Percentiles rank a stretch among this genome's conserved stretches.
Conservation (phyloP, 2,888 invertebrate genomes). For the Drosophila fungiperda region DNA sequence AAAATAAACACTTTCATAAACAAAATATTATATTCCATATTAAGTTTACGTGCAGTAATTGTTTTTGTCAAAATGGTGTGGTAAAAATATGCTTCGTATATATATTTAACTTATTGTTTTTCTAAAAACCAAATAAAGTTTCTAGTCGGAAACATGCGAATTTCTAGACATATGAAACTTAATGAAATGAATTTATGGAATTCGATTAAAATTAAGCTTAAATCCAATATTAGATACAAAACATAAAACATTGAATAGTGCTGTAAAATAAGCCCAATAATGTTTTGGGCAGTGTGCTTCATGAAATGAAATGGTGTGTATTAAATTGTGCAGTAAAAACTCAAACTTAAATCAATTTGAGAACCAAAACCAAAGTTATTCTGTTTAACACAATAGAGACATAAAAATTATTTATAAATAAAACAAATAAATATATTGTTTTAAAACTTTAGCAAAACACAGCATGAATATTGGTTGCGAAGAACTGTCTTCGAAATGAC, state of each 20-base stretch:
- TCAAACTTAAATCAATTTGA: background rate
- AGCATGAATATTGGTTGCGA: slow-evolving; percentile 70
- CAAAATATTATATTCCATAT: slow-evolving; percentile 6
- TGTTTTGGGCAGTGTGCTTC: slow-evolving; percentile 40
- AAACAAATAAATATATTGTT: slow-evolving; percentile 25
- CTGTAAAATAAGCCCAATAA: slow-evolving; percentile 5
- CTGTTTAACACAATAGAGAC: slow-evolving; percentile 33
- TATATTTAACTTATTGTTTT: slow-evolving; percentile 23
- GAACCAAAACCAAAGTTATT: slow-evolving; percentile 40
- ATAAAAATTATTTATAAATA: slow-evolving; percentile 6
- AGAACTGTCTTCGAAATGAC: slow-evolving; percentile 26
- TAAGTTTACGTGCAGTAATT: slow-evolving; percentile 21
- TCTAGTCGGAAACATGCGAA: slow-evolving; percentile 56
- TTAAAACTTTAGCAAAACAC: slow-evolving; percentile 77
- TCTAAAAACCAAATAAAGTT: slow-evolving; percentile 17
- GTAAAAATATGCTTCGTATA: slow-evolving; percentile 3
- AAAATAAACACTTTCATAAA: slow-evolving; percentile 20
- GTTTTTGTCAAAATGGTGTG: background rate
- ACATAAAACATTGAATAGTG: slow-evolving; percentile 61
- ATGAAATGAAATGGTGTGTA: slow-evolving; percentile 61
- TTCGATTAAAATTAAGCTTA: slow-evolving; percentile 22
- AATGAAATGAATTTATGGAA: slow-evolving; percentile 39
- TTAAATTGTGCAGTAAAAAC: slow-evolving; percentile 44
- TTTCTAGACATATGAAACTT: slow-evolving; percentile 47
- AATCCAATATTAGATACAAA: slow-evolving; percentile 53